Conservation (phyloP, 2,113 vertebrate genomes). For the Arenaria interpres region DNA sequence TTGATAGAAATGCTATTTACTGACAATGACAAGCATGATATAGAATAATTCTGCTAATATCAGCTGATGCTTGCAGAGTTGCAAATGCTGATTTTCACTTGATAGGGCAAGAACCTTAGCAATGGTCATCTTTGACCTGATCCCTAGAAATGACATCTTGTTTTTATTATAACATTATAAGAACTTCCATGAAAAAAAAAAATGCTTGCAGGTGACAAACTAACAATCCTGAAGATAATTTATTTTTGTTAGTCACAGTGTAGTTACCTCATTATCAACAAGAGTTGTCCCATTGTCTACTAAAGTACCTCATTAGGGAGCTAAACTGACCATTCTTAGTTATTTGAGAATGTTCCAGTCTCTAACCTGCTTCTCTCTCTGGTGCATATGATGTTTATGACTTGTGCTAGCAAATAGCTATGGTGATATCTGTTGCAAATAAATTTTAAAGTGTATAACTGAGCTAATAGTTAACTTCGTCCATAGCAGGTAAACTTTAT, state of each 20-base stretch:
- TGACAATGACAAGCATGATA: not conserved
- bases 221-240: not conserved
- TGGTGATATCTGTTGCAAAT: not conserved
- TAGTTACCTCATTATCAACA: not conserved
- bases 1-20: not conserved
- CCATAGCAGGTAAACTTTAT: not conserved
- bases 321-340: not conserved
- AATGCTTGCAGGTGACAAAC: slow-evolving; percentile 4
- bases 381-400: not conserved
- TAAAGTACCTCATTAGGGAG: not conserved
- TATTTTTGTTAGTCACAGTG: not conserved
- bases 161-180: slow-evolving; percentile 6
- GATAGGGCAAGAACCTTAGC: not conserved
- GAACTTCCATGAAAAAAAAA: slow-evolving; percentile 1
- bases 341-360: not conserved
- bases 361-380: not conserved
- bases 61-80: not conserved
- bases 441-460: not conserved
- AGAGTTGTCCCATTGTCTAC: not conserved
- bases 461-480: not conserved
- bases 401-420: not conserved
- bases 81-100: not conserved
- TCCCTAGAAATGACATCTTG: not conserved
- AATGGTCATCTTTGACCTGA: not conserved
- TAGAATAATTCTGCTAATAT: not conserved